Percentiles rank a stretch among this genome's conserved stretches.
Conservation (phyloP, 2,888 invertebrate genomes). For the Amphipyra berbera region DNA sequence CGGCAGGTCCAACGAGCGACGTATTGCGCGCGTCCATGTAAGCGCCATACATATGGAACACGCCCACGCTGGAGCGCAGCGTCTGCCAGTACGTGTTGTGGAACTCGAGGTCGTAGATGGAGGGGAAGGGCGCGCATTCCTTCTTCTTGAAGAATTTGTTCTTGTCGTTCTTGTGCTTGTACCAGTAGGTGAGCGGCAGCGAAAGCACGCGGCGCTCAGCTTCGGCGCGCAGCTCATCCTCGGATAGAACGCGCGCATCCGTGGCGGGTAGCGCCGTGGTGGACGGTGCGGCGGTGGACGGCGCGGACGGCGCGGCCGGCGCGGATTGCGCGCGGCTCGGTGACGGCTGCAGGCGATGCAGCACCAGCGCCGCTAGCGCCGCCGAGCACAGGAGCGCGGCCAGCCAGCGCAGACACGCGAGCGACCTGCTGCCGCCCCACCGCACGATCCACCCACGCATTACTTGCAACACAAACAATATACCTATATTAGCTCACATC, state of each 20-base stretch:
- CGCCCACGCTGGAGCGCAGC: constrained; percentile 94
- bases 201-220: constrained; percentile 95
- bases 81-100: constrained; percentile 98
- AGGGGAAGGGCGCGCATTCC: constrained; percentile 96
- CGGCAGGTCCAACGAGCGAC: constrained; percentile 95
- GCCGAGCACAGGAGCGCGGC: constrained; percentile 83
- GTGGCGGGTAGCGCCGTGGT: constrained; percentile 64
- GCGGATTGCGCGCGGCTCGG: constrained; percentile 49
- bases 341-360: constrained; percentile 75
- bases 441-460: constrained; percentile 81
- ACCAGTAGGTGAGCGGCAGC: constrained; percentile 96
- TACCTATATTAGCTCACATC: constrained; percentile 2
- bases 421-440: constrained; percentile 64
- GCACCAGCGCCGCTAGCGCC: constrained; percentile 76
- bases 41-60: constrained; percentile 97
- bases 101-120: constrained; percentile 97
- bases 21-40: constrained; percentile 95
- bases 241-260: constrained; percentile 86
- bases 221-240: constrained; percentile 94
- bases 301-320: constrained; percentile 53
- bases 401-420: constrained; percentile 80
- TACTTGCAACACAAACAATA: constrained; percentile 68
- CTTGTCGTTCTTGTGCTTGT: constrained; percentile 94
- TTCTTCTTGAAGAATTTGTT: constrained; percentile 91
- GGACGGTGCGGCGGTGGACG: constrained; percentile 62